Conservation (phyloP, 2,113 vertebrate species). For the Elaphurus davidianus region DNA sequence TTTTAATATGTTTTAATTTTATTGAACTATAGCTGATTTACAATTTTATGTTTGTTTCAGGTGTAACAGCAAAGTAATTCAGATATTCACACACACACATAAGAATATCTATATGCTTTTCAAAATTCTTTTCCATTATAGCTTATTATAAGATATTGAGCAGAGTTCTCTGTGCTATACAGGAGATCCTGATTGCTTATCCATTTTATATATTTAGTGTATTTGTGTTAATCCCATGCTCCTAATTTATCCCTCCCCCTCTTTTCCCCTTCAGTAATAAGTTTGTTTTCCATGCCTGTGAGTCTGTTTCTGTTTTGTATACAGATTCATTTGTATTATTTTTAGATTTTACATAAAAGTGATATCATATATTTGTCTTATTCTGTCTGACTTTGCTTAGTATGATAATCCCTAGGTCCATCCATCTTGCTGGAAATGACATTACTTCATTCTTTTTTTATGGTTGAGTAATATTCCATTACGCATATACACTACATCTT, state of each 20-base stretch:
- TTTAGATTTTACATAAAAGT: not conserved
- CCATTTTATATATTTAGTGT: not conserved
- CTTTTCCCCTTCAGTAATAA: not conserved
- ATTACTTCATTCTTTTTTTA: not conserved
- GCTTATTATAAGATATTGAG: not conserved
- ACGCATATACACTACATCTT: accelerated
- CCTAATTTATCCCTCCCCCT: not conserved
- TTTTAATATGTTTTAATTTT: not conserved
- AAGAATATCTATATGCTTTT: not conserved
- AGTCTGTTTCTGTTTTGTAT: not conserved
- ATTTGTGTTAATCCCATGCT: not conserved
- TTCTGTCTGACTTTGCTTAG: not conserved
- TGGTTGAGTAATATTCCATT: not conserved
- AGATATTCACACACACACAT: not conserved
- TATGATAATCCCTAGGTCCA: not conserved
- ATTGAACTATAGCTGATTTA: not conserved
- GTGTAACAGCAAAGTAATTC: not conserved
- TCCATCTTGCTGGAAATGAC: not conserved
- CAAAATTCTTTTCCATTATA: not conserved
- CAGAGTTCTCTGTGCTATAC: not conserved
- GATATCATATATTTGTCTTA: not conserved
- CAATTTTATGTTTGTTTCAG: not conserved
- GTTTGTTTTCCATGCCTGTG: not conserved
- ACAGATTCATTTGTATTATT: not conserved
- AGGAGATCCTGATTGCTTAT: not conserved